These are phyloP conservation scores for Euplagia quadripunctaria DNA, from an alignment of 2,888 invertebrate genomes.

Conservation along the genomic window DNA sequence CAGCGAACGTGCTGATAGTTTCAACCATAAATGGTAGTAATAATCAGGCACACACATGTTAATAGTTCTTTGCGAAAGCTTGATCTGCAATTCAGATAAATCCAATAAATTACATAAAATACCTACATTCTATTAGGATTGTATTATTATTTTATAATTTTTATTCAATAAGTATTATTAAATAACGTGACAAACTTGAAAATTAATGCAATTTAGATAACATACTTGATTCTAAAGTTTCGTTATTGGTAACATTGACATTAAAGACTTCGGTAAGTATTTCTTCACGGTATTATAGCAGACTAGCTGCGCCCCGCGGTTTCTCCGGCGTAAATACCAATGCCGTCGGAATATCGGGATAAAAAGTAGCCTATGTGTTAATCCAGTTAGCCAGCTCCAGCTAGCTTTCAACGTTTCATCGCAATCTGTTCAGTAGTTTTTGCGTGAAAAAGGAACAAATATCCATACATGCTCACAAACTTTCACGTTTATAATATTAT, in stretches of 20 bases:
- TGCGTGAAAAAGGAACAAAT: no score
- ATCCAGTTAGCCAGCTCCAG: no score
- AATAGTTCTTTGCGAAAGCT: background rate
- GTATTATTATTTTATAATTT: background rate
- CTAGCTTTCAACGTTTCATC: no score
- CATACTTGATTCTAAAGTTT: background rate
- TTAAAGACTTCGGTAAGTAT: background rate
- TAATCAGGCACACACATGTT: background rate
- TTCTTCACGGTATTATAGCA: background rate
- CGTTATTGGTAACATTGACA: background rate
- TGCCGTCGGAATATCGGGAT: no score
- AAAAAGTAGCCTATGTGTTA: no score
- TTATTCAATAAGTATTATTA: background rate
- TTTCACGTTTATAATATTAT: background rate
- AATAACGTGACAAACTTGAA: background rate
- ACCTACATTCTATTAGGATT: background rate
- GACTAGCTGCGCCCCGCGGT: no score
- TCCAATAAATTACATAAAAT: background rate
- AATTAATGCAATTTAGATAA: background rate
- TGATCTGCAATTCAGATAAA: background rate
- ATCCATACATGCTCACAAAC: no score
- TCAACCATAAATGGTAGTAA: conserved; percentile 3
- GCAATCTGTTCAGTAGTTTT: no score
- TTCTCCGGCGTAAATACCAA: no score
- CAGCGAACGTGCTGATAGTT: conserved; percentile 13